phyloP scores from a whole-genome alignment of 2,888 invertebrate genomes.

The Catonia carolina region DNA sequence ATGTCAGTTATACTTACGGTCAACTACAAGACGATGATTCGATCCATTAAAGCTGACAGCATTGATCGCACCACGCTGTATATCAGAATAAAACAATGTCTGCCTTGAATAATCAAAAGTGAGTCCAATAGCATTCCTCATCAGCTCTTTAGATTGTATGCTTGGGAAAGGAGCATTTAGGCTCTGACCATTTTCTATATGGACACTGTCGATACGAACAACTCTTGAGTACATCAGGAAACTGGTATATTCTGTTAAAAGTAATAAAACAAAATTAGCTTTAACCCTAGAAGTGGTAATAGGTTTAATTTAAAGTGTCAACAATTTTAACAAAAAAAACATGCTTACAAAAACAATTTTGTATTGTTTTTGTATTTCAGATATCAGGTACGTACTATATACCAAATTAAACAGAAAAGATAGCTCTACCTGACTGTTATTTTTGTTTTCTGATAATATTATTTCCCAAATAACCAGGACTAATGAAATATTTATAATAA shows the following conservation, averaged over 20 bases:
- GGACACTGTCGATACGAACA: constrained; percentile 72
- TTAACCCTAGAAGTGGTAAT: too few species aligned
- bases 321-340: too few species aligned
- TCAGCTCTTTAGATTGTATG: constrained; percentile 61
- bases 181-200: constrained; percentile 59
- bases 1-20: constrained; percentile 50
- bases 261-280: background rate
- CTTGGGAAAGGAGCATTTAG: constrained; percentile 71
- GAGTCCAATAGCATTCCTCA: constrained; percentile 84
- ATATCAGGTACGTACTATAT: too few species aligned
- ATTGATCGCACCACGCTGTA: constrained; percentile 77
- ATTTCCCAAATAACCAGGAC: too few species aligned
- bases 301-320: too few species aligned
- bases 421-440: too few species aligned
- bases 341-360: too few species aligned
- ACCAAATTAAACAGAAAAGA: too few species aligned
- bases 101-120: constrained; percentile 65
- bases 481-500: too few species aligned
- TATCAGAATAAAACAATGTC: constrained; percentile 80
- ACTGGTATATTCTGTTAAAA: constrained; percentile 59
- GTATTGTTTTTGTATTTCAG: too few species aligned
- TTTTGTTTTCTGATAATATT: too few species aligned
- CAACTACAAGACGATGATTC: constrained; percentile 60
- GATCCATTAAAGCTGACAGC: constrained; percentile 74
- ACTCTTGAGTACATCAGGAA: constrained; percentile 81